Conservation (phyloP, 2,797 vertebrate species). For the Crocidura indochinensis region DNA sequence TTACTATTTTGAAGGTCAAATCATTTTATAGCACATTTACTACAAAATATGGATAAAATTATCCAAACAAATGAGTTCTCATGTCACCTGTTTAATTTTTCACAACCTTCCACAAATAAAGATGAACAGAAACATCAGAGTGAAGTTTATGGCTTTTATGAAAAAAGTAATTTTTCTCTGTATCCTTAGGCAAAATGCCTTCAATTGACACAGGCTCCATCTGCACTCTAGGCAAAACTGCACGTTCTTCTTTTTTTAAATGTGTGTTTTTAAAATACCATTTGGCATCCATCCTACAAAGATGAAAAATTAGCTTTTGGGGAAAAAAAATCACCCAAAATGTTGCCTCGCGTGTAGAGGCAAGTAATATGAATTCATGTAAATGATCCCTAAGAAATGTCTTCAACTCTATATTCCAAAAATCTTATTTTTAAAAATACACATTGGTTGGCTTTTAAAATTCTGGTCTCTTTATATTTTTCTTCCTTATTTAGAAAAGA, state of each 20-base stretch:
- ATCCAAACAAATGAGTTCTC: neutral
- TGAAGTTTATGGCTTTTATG: conserved; percentile 75
- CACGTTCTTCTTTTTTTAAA: conserved; percentile 86
- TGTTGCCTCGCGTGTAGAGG: conserved; percentile 78
- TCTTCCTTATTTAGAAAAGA: conserved; percentile 72
- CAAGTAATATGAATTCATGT: conserved; percentile 83
- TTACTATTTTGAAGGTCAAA: conserved; percentile 45
- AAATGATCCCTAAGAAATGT: conserved; percentile 79
- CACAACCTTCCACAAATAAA: conserved; percentile 60
- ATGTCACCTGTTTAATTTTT: conserved; percentile 6
- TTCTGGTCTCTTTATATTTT: conserved; percentile 65
- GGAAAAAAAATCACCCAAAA: conserved; percentile 79
- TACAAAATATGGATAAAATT: conserved; percentile 29
- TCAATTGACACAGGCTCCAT: conserved; percentile 82
- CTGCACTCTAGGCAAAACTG: conserved; percentile 82
- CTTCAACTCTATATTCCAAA: conserved; percentile 78
- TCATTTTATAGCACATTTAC: neutral
- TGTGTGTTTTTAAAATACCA: conserved; percentile 86
- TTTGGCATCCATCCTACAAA: conserved; percentile 81
- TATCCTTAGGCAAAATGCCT: conserved; percentile 84
- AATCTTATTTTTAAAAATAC: conserved; percentile 80
- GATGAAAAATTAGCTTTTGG: conserved; percentile 86
- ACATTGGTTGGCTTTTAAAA: conserved; percentile 78
- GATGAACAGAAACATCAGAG: conserved; percentile 71
- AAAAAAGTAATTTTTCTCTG: conserved; percentile 81